Evolutionary conservation across 2,888 invertebrate genomes (phyloP).

Genomic region (Diarsia brunnea): DNA sequence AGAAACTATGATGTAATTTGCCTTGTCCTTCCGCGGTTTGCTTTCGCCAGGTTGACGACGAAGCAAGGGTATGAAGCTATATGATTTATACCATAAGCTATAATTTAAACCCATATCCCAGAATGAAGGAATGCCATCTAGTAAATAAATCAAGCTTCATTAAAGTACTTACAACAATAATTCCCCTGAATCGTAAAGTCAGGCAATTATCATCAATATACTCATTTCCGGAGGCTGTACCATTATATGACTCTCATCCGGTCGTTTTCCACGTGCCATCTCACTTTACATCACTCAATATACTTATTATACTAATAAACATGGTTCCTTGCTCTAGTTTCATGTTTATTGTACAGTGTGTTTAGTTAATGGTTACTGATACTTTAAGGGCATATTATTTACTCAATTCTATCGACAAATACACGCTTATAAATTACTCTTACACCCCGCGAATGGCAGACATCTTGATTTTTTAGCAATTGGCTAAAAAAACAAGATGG

Average conservation of each 20-base stretch:
- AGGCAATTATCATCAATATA: constrained; percentile 18
- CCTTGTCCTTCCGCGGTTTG: too few relatives aligned
- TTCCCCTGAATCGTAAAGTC: constrained; percentile 24
- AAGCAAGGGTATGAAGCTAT: too few relatives aligned
- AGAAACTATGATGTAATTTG: too few relatives aligned
- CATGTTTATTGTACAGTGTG: background rate
- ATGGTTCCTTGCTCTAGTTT: background rate
- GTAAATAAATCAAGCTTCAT: background rate
- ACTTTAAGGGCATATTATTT: too few relatives aligned
- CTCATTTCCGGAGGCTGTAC: constrained; percentile 15
- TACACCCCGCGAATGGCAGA: too few relatives aligned
- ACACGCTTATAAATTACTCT: too few relatives aligned
- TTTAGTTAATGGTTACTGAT: too few relatives aligned
- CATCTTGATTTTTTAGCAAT: too few relatives aligned
- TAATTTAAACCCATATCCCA: background rate
- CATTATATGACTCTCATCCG: background rate
- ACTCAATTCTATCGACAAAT: too few relatives aligned
- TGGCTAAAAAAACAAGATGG: too few relatives aligned
- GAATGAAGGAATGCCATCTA: background rate
- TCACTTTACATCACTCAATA: background rate
- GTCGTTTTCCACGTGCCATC: background rate
- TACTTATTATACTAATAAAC: background rate
- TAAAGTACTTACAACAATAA: background rate
- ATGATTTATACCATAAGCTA: background rate
- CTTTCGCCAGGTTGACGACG: too few relatives aligned